phyloP scores from a whole-genome alignment of 2,888 invertebrate genomes.

The Drosophila basisetae region DNA sequence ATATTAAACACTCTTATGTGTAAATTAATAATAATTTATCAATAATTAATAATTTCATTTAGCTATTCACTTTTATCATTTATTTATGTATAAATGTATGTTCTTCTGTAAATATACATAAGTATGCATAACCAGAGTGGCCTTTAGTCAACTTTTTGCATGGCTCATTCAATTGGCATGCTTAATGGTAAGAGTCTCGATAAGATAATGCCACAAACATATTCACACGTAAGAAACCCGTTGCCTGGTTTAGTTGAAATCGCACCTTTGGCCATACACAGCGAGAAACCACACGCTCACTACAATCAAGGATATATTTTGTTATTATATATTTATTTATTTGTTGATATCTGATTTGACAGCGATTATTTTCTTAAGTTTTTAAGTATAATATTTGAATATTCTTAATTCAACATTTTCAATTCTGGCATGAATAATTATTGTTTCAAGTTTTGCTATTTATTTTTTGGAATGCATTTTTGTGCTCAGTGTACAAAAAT shows the following conservation, averaged over 20 bases:
- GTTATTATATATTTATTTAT: not conserved
- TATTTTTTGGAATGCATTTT: slow-evolving; percentile 18
- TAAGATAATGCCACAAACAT: slow-evolving; percentile 54
- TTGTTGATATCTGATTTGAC: not conserved
- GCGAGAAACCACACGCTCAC: not conserved
- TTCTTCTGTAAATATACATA: not conserved
- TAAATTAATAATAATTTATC: not conserved
- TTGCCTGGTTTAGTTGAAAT: slow-evolving; percentile 13
- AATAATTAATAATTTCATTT: not conserved
- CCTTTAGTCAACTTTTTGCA: slow-evolving; percentile 25
- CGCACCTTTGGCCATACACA: slow-evolving; percentile 27
- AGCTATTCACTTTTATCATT: not conserved
- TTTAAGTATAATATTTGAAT: not conserved
- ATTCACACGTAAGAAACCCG: slow-evolving; percentile 6
- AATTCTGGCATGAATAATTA: not conserved
- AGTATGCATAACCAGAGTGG: not conserved
- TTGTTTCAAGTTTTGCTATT: not conserved
- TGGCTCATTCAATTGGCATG: slow-evolving; percentile 50
- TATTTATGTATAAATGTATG: not conserved
- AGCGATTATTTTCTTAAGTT: not conserved
- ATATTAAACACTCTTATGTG: not conserved
- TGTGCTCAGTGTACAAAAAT: slow-evolving; percentile 6
- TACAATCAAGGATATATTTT: not conserved
- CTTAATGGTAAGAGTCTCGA: slow-evolving; percentile 55
- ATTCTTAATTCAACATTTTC: not conserved